Evolutionary conservation across 2,888 invertebrate species (phyloP).

Genomic region (Dryomyza anilis): DNA sequence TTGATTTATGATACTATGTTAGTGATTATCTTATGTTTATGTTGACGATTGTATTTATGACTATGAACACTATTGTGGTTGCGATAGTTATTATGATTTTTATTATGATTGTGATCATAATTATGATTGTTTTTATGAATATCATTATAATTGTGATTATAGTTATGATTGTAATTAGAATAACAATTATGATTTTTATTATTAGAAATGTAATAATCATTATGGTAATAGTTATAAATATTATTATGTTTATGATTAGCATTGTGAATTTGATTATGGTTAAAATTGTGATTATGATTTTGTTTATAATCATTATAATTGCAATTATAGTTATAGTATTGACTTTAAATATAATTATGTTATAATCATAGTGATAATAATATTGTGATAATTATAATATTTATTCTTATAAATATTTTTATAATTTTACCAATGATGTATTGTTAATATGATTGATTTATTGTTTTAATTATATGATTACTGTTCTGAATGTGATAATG

Average conservation of each 20-base stretch:
- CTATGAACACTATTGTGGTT: neutral
- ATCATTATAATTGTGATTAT: neutral
- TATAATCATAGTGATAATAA: no score
- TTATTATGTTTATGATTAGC: neutral
- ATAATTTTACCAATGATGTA: no score
- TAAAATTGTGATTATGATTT: neutral
- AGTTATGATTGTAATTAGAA: neutral
- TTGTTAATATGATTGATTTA: no score
- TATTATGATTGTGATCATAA: neutral
- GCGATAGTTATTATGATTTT: neutral
- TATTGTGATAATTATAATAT: no score
- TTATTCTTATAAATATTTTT: no score
- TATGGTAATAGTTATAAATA: neutral
- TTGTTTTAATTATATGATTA: no score
- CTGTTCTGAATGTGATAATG: no score
- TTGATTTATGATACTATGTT: neutral
- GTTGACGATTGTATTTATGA: neutral
- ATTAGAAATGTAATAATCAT: neutral
- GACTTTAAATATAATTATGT: no score
- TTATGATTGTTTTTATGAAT: neutral
- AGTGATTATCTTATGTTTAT: neutral
- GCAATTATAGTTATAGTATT: neutral
- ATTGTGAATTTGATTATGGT: neutral
- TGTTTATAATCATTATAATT: neutral
- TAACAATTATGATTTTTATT: neutral